Conservation (phyloP, 2,113 vertebrate genomes). For the Tricholaema leucomelas region DNA sequence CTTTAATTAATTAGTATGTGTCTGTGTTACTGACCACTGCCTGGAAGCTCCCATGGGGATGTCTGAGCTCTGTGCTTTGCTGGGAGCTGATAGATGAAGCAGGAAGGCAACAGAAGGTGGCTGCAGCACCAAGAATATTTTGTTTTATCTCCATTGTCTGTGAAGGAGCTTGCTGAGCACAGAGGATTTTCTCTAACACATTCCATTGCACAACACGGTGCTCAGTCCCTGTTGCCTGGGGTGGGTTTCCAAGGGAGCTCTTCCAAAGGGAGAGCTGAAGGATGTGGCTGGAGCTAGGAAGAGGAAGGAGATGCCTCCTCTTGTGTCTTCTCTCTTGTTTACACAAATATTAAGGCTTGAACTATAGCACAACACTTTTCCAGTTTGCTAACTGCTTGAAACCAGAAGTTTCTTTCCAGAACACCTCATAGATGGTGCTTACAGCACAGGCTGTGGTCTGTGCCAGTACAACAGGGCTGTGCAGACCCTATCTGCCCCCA, state of each 20-base stretch:
- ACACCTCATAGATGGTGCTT: not conserved
- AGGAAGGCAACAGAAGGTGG: not conserved
- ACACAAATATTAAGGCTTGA: not conserved
- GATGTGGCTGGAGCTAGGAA: not conserved
- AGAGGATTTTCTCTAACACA: not conserved
- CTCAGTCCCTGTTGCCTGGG: not conserved
- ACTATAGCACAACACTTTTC: not conserved
- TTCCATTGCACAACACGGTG: not conserved
- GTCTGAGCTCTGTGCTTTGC: not conserved
- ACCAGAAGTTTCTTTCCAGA: not conserved
- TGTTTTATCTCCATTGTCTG: not conserved
- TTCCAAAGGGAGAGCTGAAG: not conserved
- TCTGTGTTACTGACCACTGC: not conserved
- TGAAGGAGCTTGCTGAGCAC: not conserved
- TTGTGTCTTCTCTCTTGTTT: not conserved
- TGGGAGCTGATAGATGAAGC: not conserved
- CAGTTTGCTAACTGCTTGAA: not conserved
- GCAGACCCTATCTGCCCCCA: not conserved
- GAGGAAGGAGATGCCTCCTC: not conserved
- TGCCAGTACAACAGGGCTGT: not conserved
- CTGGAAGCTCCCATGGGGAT: constrained; percentile 11
- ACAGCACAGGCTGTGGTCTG: not conserved
- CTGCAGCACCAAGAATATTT: not conserved
- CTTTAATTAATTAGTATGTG: constrained; percentile 4
- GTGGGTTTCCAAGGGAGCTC: not conserved